Evolutionary conservation across 2,888 invertebrate species (phyloP), one percentile per base, ranked within the genome.

Genomic region (Autographa pulchrina): DNA sequence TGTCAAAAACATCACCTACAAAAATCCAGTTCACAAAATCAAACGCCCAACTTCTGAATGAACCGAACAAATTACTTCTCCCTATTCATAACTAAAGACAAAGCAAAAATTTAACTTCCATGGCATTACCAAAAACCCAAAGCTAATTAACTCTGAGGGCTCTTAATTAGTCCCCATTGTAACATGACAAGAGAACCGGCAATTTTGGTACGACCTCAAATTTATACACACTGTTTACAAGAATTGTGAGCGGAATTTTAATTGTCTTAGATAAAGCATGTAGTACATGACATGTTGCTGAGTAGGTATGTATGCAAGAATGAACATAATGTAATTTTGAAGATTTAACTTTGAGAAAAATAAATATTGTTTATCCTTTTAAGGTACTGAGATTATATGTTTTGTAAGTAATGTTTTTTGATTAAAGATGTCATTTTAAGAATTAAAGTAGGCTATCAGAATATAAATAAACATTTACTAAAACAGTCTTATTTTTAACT

Each of bases 81-180:
- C 80, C 78, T 76, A 82, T 83, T 84, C 80, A 80, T 73, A 81
- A 79, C 72, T 81, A 72, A 87, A 92, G 91, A 93, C 91, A 92
- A 92, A 92, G 89, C 88, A 80, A 87, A 90, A 90, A 88, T 89
- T 83, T 86, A 83, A 84, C 86, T 88, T 84, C 78, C 85, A 86
- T 87, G 85, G 88, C 88, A 89, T 91, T 88, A 90, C 90, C 89
- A 77, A 88, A 92, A 92, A 88, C 88, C 90, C 86, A 85, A 89
- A 91, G 90, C 90, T 93, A 93, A 95, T 95, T 95, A 94, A 92
- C 91, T 87, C 79, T 77, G 89, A 87, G 90, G 91, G 90, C 90
- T 91, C 93, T 94, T 95, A 94, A 95, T 95, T 95, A 95, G 94
- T 94, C 92, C 89, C 93, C 90, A 94, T 95, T 94, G 95, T 94